Percentiles rank a stretch among this genome's conserved stretches.
Conservation (phyloP, 2,888 invertebrate species). For the Nomada ruficornis region DNA sequence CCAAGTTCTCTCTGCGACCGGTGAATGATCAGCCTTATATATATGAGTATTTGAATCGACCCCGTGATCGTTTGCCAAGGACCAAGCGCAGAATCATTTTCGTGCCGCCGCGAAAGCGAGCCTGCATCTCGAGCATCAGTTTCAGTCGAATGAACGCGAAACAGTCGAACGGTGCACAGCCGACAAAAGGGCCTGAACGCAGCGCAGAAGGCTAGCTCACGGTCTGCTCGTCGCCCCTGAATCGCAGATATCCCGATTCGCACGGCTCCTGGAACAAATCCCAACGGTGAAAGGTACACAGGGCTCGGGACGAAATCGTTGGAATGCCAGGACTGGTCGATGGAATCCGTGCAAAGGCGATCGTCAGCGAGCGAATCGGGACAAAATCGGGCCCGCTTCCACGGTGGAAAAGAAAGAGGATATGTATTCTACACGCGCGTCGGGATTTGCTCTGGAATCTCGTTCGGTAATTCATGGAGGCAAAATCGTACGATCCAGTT, state of each 20-base stretch:
- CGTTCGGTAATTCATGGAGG: constrained; percentile 67
- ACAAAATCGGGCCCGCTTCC: constrained; percentile 49
- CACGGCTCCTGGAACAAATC: constrained; percentile 32
- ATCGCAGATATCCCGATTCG: constrained; percentile 21
- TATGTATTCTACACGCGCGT: constrained; percentile 52
- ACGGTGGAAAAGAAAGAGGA: constrained; percentile 57
- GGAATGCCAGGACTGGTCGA: constrained; percentile 52
- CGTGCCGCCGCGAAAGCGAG: neutral
- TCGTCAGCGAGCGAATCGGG: constrained; percentile 51
- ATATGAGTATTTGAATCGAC: too few species aligned
- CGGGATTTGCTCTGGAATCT: constrained; percentile 64
- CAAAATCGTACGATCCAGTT: constrained; percentile 58
- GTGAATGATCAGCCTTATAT: constrained; percentile 48
- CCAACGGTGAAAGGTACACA: constrained; percentile 42
- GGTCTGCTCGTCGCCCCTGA: neutral
- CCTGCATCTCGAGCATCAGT: neutral
- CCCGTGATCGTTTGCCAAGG: neutral
- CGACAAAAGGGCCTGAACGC: neutral
- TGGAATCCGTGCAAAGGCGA: constrained; percentile 49
- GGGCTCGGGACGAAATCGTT: constrained; percentile 49
- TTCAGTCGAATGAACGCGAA: constrained; percentile 17
- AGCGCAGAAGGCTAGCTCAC: neutral
- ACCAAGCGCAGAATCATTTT: neutral
- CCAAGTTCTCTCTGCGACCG: neutral
- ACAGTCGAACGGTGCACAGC: constrained; percentile 45